Percentiles rank a stretch among this genome's conserved stretches.
These are phyloP conservation scores for Cygnus olor DNA, from an alignment of 2,797 vertebrate genomes.

Conservation along the genomic window DNA sequence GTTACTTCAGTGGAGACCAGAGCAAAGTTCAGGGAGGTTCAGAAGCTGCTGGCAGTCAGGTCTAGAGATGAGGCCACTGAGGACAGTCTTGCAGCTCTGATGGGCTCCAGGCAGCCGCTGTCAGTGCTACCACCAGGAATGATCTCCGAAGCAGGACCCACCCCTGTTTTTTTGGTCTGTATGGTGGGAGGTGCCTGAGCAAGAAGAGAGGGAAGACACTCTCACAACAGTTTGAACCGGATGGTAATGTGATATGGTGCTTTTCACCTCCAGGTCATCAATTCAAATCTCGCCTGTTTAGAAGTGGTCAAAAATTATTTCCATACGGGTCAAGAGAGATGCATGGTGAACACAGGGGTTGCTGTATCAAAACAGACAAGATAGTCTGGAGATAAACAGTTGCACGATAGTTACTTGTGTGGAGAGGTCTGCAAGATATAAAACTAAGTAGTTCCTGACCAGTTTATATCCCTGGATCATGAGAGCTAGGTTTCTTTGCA, in stretches of 20 bases:
- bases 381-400: slow-evolving; percentile 17
- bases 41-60: background rate
- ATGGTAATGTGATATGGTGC: slow-evolving; percentile 35
- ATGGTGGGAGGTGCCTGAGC: background rate
- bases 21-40: background rate
- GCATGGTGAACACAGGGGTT: background rate
- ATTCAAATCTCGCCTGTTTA: slow-evolving; percentile 21
- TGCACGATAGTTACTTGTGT: slow-evolving; percentile 25
- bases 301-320: slow-evolving; percentile 58
- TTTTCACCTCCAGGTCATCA: slow-evolving; percentile 58
- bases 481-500: background rate
- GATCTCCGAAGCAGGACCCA: background rate
- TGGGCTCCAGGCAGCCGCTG: background rate
- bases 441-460: background rate
- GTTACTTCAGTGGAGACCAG: background rate
- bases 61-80: background rate
- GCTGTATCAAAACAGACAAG: slow-evolving; percentile 48
- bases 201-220: slow-evolving; percentile 3
- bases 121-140: background rate
- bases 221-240: background rate
- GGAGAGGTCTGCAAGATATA: slow-evolving; percentile 28
- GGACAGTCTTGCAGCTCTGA: background rate
- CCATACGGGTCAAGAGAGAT: slow-evolving; percentile 35
- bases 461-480: background rate
- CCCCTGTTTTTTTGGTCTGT: fast-evolving